phyloP scores from a whole-genome alignment of 2,888 invertebrate species.

The Hypolimnas misippus region DNA sequence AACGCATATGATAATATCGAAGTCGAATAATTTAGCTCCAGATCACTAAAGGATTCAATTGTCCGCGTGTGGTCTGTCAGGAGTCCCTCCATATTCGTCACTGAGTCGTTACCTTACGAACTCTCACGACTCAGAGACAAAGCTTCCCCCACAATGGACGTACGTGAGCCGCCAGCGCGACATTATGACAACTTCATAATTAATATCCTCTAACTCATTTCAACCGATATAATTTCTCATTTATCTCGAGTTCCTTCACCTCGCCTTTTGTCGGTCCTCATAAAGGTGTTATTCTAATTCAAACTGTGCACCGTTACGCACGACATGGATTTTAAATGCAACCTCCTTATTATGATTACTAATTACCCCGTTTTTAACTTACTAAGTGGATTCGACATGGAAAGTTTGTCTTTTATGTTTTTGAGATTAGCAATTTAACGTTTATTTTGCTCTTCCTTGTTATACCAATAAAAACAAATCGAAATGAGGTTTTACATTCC shows the following conservation, averaged over 20 bases:
- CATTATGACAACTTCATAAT: conserved; percentile 82
- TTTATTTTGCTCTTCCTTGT: no score
- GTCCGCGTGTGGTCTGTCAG: conserved; percentile 74
- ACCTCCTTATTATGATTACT: conserved; percentile 46
- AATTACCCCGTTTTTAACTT: conserved; percentile 38
- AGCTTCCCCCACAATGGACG: conserved; percentile 64
- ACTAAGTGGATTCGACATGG: conserved; percentile 20
- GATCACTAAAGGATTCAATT: conserved; percentile 17
- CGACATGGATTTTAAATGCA: conserved; percentile 63
- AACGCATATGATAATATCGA: not conserved
- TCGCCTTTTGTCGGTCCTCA: conserved; percentile 71
- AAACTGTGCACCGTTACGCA: conserved; percentile 79
- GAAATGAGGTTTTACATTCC: no score
- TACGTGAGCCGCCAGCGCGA: conserved; percentile 74
- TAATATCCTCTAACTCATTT: conserved; percentile 82
- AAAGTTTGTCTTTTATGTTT: no score
- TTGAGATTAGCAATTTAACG: no score
- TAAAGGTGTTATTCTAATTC: conserved; percentile 79
- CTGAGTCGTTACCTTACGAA: conserved; percentile 58
- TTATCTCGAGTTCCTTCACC: conserved; percentile 81
- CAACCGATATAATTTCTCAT: conserved; percentile 81
- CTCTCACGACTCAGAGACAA: conserved; percentile 80
- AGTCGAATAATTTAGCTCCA: conserved; percentile 8
- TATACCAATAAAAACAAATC: no score
- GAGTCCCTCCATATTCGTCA: conserved; percentile 67